phyloP scores from a whole-genome alignment of 2,888 invertebrate genomes.

The Gortyna flavago region DNA sequence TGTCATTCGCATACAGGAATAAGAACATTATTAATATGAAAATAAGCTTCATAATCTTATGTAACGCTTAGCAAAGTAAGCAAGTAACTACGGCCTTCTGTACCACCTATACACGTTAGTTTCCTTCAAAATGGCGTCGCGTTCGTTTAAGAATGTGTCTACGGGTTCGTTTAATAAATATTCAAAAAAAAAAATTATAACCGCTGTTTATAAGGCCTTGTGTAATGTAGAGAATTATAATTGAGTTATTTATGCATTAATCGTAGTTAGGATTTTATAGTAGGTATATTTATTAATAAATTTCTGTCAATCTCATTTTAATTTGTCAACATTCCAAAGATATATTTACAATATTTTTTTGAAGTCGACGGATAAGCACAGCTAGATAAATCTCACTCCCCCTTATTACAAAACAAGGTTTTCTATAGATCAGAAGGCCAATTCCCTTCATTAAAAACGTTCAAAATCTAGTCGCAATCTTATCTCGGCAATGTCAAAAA shows the following conservation, averaged over 20 bases:
- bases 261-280: constrained; percentile 72
- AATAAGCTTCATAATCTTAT: background rate
- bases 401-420: too few species aligned
- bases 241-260: constrained; percentile 64
- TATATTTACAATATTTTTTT: constrained; percentile 25
- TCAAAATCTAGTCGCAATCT: too few species aligned
- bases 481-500: too few species aligned
- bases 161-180: constrained; percentile 41
- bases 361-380: constrained; percentile 8
- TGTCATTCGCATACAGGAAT: background rate
- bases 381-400: background rate
- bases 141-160: constrained; percentile 16
- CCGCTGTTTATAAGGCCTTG: constrained; percentile 70
- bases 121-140: background rate
- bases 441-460: too few species aligned
- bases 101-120: background rate
- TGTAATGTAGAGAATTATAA: constrained; percentile 65
- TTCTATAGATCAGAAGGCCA: too few species aligned
- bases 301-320: constrained; percentile 50
- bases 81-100: background rate
- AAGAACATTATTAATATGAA: background rate
- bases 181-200: constrained; percentile 50
- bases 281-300: constrained; percentile 62
- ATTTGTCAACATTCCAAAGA: constrained; percentile 68
- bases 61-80: background rate